Base-by-base conservation (phyloP, 1,140 invertebrate species). In the Drosophila triauraria region DNA sequence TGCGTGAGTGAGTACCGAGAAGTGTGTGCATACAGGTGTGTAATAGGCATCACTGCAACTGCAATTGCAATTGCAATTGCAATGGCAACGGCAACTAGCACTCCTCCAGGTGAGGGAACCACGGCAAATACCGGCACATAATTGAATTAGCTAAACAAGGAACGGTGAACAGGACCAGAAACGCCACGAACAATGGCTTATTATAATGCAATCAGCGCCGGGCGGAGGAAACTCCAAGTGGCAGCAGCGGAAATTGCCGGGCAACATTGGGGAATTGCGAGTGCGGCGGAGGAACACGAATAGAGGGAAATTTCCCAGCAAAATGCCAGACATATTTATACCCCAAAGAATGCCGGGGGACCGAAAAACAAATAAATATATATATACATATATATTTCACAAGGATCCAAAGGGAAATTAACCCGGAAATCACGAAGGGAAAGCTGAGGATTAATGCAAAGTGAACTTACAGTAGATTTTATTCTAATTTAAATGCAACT, bases 111-210 rank as follows among this genome's bases (percentile, higher is more conserved):
- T 48, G 51, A 23, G 44, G 44, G n/a, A 68, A 13, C 20, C 58
- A 54, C 42, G 15, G 38, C 59, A 65, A 70, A 72, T 63, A 62
- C 71, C 71, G 59, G 38, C 63, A 71, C 76, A 74, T 85, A 87
- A 87, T 87, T 88, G 85, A 87, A 87, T 87, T 88, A 88, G 84
- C 77, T 50, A 77, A 88, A 78, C 84, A 84, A 70, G 59, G 54
- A 43, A 44, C 40, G 56, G 70, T 51, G 46, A 68, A 35, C 23
- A 46, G 53, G 56, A 51, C 63, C 53, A 70, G 53, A 68, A 86
- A 80, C 80, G 61, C 58, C 72, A 61, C 64, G 77, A 87, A 87
- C 80, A 88, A 88, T 60, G 75, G 84, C 83, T 70, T 83, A 87
- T 67, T 83, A 88, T 87, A 87, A 80, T 88, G 71, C 80, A 65